Conservation (phyloP, 2,888 invertebrate species). For the Standfussiana lucernea region DNA sequence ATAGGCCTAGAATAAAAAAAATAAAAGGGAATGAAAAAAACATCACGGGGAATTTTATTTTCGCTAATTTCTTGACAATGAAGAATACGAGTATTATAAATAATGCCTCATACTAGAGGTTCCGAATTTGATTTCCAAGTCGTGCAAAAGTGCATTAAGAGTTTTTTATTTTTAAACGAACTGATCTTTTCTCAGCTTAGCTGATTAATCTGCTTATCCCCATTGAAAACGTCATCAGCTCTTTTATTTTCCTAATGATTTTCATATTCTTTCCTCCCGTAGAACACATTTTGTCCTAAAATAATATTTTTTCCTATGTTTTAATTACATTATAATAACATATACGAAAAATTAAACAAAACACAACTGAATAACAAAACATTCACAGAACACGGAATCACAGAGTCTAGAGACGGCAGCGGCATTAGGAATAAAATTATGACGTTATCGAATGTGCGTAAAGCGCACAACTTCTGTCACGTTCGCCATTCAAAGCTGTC, state of each 20-base stretch:
- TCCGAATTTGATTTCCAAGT: not conserved
- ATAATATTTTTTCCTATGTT: conserved; percentile 18
- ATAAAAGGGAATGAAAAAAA: not conserved
- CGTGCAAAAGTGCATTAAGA: conserved; percentile 44
- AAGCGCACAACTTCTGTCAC: not conserved
- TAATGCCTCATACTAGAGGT: conserved; percentile 8
- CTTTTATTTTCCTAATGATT: conserved; percentile 12
- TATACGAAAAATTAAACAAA: not conserved
- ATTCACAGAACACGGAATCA: not conserved
- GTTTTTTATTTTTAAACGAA: not conserved
- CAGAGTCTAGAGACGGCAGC: not conserved
- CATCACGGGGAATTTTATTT: not conserved
- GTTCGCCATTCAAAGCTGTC: not conserved
- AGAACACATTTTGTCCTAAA: conserved; percentile 49
- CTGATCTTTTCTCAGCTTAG: not conserved
- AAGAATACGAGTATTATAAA: conserved; percentile 30
- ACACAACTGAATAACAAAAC: not conserved
- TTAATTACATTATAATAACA: conserved; percentile 21
- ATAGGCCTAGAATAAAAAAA: conserved; percentile 10
- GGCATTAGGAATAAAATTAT: not conserved
- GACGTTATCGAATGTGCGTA: not conserved
- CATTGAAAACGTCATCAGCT: not conserved
- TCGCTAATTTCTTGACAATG: not conserved
- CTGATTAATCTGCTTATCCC: conserved; percentile 5
- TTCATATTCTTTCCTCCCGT: not conserved